Evolutionary conservation across 2,113 vertebrate genomes (phyloP).

Genomic region (Crotophaga sulcirostris): DNA sequence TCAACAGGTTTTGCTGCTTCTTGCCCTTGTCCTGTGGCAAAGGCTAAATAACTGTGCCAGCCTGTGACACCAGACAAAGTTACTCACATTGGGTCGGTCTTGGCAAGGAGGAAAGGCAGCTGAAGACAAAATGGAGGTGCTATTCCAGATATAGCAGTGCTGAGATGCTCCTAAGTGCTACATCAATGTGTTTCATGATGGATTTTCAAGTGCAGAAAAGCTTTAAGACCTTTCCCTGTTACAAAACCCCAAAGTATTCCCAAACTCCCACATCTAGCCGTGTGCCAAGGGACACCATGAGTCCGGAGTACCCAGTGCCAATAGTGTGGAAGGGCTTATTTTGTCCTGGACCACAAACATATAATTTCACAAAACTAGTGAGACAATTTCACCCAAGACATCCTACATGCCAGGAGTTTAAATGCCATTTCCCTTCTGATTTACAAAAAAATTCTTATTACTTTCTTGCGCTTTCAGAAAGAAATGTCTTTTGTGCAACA

Average conservation of each 20-base stretch:
- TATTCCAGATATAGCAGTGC: neutral
- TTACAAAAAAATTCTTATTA: neutral
- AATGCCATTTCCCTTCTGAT: neutral
- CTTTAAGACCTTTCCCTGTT: neutral
- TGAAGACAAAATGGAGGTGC: neutral
- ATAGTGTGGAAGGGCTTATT: neutral
- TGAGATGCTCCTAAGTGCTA: neutral
- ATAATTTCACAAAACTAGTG: neutral
- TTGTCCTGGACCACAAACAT: neutral
- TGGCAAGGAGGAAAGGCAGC: neutral
- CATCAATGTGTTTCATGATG: neutral
- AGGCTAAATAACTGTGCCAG: neutral
- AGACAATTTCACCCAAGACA: neutral
- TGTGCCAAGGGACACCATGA: neutral
- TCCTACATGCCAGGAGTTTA: neutral
- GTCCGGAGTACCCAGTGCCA: neutral
- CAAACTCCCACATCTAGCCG: neutral
- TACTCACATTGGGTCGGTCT: neutral
- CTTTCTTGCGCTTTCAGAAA: constrained; percentile 67
- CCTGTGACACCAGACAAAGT: neutral
- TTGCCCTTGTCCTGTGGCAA: neutral
- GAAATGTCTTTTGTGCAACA: constrained; percentile 76
- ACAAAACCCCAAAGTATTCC: neutral
- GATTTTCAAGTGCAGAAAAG: neutral
- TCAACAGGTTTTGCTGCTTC: neutral